These are phyloP conservation scores for Cassiopea xamachana DNA, from an alignment of 30 jellyfish, hydroid and myxozoan species.

Conservation along the genomic window DNA sequence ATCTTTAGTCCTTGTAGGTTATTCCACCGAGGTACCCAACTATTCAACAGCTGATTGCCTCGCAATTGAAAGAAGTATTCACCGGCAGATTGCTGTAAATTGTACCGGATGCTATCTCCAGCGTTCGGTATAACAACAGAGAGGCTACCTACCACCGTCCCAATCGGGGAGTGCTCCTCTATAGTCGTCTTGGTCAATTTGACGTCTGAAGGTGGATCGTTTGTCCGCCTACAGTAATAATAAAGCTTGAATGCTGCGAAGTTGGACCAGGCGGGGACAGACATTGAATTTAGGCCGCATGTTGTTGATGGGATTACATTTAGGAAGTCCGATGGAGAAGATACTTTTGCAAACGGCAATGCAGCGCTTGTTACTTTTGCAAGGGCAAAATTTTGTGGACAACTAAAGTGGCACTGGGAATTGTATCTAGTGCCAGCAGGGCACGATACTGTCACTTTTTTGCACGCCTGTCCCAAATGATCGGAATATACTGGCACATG, in stretches of 20 bases:
- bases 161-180: constrained; percentile 76
- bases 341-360: constrained; percentile 42
- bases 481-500: constrained; percentile 47
- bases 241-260: background rate
- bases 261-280: constrained; percentile 42
- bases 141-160: constrained; percentile 69
- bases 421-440: constrained; percentile 52
- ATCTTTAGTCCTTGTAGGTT: constrained; percentile 43
- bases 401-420: constrained; percentile 67
- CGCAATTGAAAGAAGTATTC: constrained; percentile 46
- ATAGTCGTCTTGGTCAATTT: constrained; percentile 54
- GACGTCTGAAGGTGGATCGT: constrained; percentile 86
- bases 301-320: constrained; percentile 35
- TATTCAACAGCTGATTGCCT: constrained; percentile 48
- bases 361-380: constrained; percentile 32
- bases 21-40: constrained; percentile 77
- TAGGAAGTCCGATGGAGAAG: constrained; percentile 13
- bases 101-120: constrained; percentile 38
- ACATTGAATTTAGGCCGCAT: constrained; percentile 10
- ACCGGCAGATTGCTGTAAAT: constrained; percentile 62
- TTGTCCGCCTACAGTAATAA: constrained; percentile 82
- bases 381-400: constrained; percentile 59
- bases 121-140: constrained; percentile 49
- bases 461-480: constrained; percentile 56
- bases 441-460: constrained; percentile 49